Evolutionary conservation across 2,113 vertebrate species (phyloP), one percentile per base, ranked within the genome.

Genomic region (Numida meleagris): DNA sequence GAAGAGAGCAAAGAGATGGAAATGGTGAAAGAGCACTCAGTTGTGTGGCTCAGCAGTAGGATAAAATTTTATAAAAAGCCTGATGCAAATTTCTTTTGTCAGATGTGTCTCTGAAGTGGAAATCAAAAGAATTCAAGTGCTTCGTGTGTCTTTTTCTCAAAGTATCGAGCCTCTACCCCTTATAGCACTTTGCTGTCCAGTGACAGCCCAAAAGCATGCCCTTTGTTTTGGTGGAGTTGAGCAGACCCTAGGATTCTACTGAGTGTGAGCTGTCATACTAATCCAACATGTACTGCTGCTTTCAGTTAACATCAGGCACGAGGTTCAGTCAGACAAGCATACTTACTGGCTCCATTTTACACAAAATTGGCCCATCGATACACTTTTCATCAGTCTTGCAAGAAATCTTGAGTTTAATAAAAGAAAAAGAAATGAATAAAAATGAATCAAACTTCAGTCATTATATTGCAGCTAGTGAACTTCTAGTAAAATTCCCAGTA

Each of bases 1-100:
- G 31, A 79, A 48, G 45, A 81, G 43, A 89, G 1, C 9, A 92
- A 86, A 0, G 0, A 65, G 31, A 45, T 58, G 40, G 62, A 67
- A 58, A 86, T 73, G 70, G 53, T 24, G 40, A 90, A 93, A n/a
- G 58, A 50, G 18, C 12, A 57, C 4, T 5, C 57, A 72, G 24
- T 31, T 90, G 29, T 31, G 36, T 70, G 51, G 50, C 42, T 51
- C 78, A 92, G 59, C 75, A 89, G 51, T 51, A 86, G 82, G 46
- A 67, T 63, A 88, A 81, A 31, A 77, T 19, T 75, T 80, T 65
- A 65, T 33, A 82, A 82, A 92, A 91, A 51, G 25, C 7, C 43
- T 85, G 78, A 66, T 4, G 1, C 55, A 93, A 71, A 85, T 77
- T 76, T 91, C 13, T 89, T 95, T 66, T 96, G 68, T 93, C 92